These are phyloP conservation scores for Paramuricea clavata DNA, from an alignment of 92 coral and sea anemone genomes.

Conservation along the genomic window DNA sequence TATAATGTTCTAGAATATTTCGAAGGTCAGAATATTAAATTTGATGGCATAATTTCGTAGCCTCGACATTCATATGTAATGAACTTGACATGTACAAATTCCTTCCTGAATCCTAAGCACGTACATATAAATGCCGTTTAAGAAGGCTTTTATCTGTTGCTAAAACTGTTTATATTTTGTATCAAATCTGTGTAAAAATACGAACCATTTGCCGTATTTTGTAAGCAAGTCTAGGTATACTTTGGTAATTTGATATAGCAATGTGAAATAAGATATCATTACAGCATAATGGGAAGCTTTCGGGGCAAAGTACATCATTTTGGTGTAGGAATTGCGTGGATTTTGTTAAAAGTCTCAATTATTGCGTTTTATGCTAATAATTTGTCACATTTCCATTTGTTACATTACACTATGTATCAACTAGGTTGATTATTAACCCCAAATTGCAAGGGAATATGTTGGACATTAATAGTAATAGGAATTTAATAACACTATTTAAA, in stretches of 20 bases:
- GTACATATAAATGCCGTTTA: background rate
- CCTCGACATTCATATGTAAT: background rate
- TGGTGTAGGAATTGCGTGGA: too few relatives aligned
- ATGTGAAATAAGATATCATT: background rate
- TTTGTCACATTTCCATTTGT: too few relatives aligned
- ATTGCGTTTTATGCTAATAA: too few relatives aligned
- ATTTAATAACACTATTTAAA: too few relatives aligned
- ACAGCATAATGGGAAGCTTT: too few relatives aligned
- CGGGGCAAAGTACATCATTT: too few relatives aligned
- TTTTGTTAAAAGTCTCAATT: too few relatives aligned
- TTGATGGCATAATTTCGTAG: background rate
- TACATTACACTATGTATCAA: too few relatives aligned
- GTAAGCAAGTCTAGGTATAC: background rate
- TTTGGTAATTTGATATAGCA: background rate
- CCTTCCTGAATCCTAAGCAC: background rate
- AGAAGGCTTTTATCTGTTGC: background rate
- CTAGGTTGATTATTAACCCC: background rate
- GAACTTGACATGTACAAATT: background rate
- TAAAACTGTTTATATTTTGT: background rate
- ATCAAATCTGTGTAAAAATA: slow-evolving; percentile 11
- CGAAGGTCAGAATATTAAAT: background rate
- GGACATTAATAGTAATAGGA: too few relatives aligned
- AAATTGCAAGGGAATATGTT: too few relatives aligned
- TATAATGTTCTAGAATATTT: background rate
- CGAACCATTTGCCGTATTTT: background rate